A percentile compares a stretch with the other conserved stretches of the same genome.
phyloP scores from a whole-genome alignment of 1,140 invertebrate species.

The Coptotermes formosanus region DNA sequence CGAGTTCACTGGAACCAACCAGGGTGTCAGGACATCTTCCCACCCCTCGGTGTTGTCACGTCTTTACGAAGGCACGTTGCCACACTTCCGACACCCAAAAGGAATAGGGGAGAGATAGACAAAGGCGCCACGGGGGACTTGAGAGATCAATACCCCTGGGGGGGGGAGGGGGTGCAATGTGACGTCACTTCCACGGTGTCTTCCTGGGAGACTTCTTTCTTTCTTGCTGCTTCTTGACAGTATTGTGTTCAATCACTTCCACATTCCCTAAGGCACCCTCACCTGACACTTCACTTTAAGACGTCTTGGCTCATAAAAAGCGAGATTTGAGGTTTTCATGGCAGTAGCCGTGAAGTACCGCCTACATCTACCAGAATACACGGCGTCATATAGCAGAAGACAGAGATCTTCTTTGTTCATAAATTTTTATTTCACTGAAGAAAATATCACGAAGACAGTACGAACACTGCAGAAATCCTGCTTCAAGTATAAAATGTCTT shows the following conservation, averaged over 20 bases:
- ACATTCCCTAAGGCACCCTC: neutral
- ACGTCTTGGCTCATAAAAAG: neutral
- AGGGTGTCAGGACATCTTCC: neutral
- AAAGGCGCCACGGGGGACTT: conserved; percentile 15
- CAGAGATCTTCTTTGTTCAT: too few species aligned
- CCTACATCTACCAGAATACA: too few species aligned
- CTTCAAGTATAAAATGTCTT: too few species aligned
- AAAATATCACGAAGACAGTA: too few species aligned
- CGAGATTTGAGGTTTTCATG: too few species aligned
- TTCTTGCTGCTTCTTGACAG: too few species aligned
- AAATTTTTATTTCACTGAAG: too few species aligned
- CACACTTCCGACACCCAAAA: conserved; percentile 17
- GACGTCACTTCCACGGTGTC: conserved; percentile 16
- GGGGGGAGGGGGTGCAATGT: neutral
- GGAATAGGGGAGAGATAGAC: conserved; percentile 6
- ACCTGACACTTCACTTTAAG: neutral
- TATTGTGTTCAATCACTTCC: neutral
- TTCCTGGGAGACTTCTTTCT: conserved; percentile 1
- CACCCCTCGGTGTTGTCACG: neutral
- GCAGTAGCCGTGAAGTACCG: too few species aligned
- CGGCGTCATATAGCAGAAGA: too few species aligned
- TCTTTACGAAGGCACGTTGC: neutral
- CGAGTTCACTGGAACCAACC: neutral
- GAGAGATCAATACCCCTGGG: conserved; percentile 12
- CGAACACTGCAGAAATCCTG: too few species aligned